phyloP scores from a whole-genome alignment of 30 jellyfish, hydroid and myxozoan species.

The Aurelia aurita complex sp. Pacific region DNA sequence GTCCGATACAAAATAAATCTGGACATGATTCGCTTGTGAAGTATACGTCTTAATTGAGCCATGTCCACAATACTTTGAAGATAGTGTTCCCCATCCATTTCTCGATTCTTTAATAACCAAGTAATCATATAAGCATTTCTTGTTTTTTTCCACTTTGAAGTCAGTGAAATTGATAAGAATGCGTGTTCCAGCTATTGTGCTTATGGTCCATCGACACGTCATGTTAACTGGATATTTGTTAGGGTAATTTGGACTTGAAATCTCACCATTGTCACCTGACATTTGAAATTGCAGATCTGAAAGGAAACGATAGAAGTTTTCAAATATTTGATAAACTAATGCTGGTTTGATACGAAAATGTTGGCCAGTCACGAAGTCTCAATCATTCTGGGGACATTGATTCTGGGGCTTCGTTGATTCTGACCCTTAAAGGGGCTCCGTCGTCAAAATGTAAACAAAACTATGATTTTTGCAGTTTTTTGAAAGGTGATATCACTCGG shows the following conservation, averaged over 20 bases:
- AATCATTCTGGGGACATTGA: too few species aligned
- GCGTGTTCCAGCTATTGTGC: conserved; percentile 39
- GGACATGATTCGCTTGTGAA: conserved; percentile 39
- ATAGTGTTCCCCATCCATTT: conserved; percentile 44
- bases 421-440: too few species aligned
- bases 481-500: too few species aligned
- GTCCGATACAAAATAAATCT: conserved; percentile 44
- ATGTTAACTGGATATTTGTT: conserved; percentile 65
- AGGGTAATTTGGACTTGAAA: conserved; percentile 79
- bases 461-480: too few species aligned
- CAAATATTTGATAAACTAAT: too few species aligned
- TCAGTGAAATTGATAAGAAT: conserved; percentile 52
- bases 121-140: conserved; percentile 56
- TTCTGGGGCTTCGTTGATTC: too few species aligned
- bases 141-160: conserved; percentile 50
- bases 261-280: conserved; percentile 68
- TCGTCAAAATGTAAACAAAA: too few species aligned
- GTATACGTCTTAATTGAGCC: conserved; percentile 16
- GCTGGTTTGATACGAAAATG: too few species aligned
- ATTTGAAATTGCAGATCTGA: conserved; percentile 55
- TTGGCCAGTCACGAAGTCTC: too few species aligned
- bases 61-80: conserved; percentile 59
- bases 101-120: conserved; percentile 37
- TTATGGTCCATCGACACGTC: conserved; percentile 76
- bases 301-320: not conserved